These are phyloP conservation scores for Cephus rjabovi DNA, from an alignment of 2,888 invertebrate species.

Conservation along the genomic window DNA sequence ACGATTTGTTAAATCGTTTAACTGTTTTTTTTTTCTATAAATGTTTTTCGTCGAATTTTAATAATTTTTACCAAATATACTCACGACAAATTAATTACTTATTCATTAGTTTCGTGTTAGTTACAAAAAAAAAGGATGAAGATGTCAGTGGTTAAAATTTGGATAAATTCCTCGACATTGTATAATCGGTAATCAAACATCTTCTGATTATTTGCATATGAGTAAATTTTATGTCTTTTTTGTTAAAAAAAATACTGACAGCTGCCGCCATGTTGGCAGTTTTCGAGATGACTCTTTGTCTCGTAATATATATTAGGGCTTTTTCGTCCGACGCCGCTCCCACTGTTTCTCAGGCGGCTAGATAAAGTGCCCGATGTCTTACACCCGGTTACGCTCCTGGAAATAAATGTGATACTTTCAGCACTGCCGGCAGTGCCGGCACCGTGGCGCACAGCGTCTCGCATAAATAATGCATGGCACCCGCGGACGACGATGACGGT, in stretches of 20 bases:
- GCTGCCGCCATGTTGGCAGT: constrained; percentile 2
- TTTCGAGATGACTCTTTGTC: constrained; percentile 7
- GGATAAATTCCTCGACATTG: neutral
- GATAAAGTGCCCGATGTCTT: constrained; percentile 45
- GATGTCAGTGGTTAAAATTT: neutral
- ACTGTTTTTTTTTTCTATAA: constrained; percentile 4
- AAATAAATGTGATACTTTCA: constrained; percentile 57
- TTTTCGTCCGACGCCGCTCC: constrained; percentile 33
- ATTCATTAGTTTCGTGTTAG: neutral
- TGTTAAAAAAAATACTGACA: neutral
- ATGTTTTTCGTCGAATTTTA: neutral
- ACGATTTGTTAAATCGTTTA: neutral
- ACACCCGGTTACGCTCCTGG: constrained; percentile 27
- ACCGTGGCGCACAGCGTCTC: constrained; percentile 33
- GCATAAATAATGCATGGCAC: constrained; percentile 50
- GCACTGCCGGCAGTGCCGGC: constrained; percentile 42
- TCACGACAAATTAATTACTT: neutral
- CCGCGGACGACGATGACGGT: constrained; percentile 1
- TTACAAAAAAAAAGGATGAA: constrained; percentile 1
- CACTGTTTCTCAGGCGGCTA: constrained; percentile 39
- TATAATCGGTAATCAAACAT: constrained; percentile 5
- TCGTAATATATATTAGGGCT: constrained; percentile 18
- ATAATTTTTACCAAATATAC: neutral
- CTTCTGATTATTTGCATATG: neutral
- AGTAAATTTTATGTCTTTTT: neutral